Evolutionary conservation across 2,888 invertebrate species (phyloP).

Genomic region (Cryptocheilus praepositus): DNA sequence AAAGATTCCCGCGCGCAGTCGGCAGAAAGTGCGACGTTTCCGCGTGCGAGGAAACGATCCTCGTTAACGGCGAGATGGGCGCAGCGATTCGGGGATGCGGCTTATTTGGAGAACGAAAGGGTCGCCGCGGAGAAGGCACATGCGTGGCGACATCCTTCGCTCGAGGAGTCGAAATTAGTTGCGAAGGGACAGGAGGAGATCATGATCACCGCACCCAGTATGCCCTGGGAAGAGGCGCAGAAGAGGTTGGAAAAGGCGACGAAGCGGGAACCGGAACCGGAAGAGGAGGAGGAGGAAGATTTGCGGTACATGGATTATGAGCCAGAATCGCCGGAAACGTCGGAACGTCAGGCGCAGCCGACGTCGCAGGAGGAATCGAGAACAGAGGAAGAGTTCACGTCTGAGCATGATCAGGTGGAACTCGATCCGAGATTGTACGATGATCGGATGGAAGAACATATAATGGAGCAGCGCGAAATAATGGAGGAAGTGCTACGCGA

Average conservation of each 20-base stretch:
- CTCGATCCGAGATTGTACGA: slow-evolving; percentile 62
- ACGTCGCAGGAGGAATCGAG: slow-evolving; percentile 29
- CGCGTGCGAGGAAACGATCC: slow-evolving; percentile 77
- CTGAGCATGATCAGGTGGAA: slow-evolving; percentile 39
- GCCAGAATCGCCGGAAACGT: slow-evolving; percentile 47
- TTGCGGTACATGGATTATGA: slow-evolving; percentile 58
- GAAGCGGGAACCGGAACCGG: slow-evolving; percentile 10
- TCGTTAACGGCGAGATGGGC: slow-evolving; percentile 76
- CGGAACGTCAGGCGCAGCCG: slow-evolving; percentile 34
- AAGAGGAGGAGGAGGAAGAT: slow-evolving; percentile 45
- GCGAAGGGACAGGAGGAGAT: slow-evolving; percentile 58
- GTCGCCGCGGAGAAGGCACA: slow-evolving; percentile 55
- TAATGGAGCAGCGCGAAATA: neutral
- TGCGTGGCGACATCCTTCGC: slow-evolving; percentile 70
- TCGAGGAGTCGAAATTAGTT: slow-evolving; percentile 67
- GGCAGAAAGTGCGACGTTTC: slow-evolving; percentile 82
- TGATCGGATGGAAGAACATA: slow-evolving; percentile 32
- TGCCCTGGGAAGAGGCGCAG: slow-evolving; percentile 58
- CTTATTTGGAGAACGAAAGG: slow-evolving; percentile 58
- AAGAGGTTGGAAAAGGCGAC: neutral
- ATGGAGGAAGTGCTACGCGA: too few relatives aligned
- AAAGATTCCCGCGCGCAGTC: slow-evolving; percentile 72
- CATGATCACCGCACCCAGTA: slow-evolving; percentile 14
- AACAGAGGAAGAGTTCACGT: slow-evolving; percentile 46
- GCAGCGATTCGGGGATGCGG: slow-evolving; percentile 58